Evolutionary conservation across 2,113 vertebrate genomes (phyloP).

Genomic region (Lipophrys pholis): DNA sequence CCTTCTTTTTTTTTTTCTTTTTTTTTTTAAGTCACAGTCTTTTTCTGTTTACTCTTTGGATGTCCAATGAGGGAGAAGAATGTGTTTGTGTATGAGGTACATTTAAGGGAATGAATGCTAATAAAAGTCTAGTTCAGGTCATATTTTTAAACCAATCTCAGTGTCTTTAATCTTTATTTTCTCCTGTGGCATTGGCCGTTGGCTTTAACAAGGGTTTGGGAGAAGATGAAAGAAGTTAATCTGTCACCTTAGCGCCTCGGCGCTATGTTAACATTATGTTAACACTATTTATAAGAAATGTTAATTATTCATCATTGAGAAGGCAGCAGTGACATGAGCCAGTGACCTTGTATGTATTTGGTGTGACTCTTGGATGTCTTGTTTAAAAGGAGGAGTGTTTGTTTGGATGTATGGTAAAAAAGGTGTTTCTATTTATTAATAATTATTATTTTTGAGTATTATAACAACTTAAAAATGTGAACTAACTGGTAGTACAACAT

Average conservation of each 20-base stretch:
- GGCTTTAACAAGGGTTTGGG: not conserved
- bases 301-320: not conserved
- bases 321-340: not conserved
- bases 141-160: conserved; percentile 15
- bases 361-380: not conserved
- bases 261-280: not conserved
- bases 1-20: conserved; percentile 34
- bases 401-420: conserved; percentile 47
- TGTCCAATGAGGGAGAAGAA: not conserved
- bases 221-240: not conserved
- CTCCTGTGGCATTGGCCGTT: not conserved
- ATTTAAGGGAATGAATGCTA: conserved; percentile 24
- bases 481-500: conserved; percentile 5
- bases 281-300: conserved; percentile 24
- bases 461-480: conserved; percentile 8
- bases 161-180: conserved; percentile 11
- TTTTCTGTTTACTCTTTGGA: not conserved
- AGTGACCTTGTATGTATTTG: not conserved
- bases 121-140: conserved; percentile 4
- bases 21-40: too few species aligned
- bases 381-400: conserved; percentile 4
- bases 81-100: not conserved
- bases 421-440: conserved; percentile 51
- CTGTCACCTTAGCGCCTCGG: not conserved
- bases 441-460: conserved; percentile 4